phyloP scores from a whole-genome alignment of 2,888 invertebrate species.

The Chaitophorus viminalis region DNA sequence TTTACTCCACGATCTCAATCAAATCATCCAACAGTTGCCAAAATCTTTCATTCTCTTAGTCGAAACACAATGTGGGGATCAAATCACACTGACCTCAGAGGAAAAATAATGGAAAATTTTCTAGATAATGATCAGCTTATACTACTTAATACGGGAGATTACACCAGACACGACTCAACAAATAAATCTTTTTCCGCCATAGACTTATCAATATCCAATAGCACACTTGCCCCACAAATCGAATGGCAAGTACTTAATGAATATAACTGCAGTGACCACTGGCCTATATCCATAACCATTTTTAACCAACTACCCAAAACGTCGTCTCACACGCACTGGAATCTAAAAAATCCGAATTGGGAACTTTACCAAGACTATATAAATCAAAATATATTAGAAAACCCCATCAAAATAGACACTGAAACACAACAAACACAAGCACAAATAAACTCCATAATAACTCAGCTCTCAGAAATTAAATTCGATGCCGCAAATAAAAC shows the following conservation, averaged over 20 bases:
- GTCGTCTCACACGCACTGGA: not conserved
- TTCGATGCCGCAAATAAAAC: not conserved
- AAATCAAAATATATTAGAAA: not conserved
- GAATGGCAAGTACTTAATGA: constrained; percentile 40
- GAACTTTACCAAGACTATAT: not conserved
- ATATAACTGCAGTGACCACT: constrained; percentile 22
- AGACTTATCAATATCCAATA: constrained; percentile 17
- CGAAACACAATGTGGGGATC: constrained; percentile 3
- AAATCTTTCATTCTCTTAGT: constrained; percentile 3
- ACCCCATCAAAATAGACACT: not conserved
- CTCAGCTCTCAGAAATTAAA: not conserved
- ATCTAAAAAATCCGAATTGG: not conserved
- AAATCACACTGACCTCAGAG: constrained; percentile 15
- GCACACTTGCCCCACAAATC: constrained; percentile 1
- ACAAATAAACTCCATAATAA: too few species aligned
- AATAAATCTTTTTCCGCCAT: constrained; percentile 1
- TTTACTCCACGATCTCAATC: too few species aligned
- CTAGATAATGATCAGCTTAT: constrained; percentile 12
- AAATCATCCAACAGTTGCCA: constrained; percentile 7
- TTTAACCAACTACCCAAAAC: not conserved
- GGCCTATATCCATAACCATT: constrained; percentile 12
- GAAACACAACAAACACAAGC: not conserved
- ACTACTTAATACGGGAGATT: constrained; percentile 15
- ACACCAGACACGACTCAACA: constrained; percentile 1
- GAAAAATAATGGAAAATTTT: constrained; percentile 25